Evolutionary conservation across 2,797 vertebrate species (phyloP), one percentile per base, ranked within the genome.

Genomic region (Jordanella pulchra): DNA sequence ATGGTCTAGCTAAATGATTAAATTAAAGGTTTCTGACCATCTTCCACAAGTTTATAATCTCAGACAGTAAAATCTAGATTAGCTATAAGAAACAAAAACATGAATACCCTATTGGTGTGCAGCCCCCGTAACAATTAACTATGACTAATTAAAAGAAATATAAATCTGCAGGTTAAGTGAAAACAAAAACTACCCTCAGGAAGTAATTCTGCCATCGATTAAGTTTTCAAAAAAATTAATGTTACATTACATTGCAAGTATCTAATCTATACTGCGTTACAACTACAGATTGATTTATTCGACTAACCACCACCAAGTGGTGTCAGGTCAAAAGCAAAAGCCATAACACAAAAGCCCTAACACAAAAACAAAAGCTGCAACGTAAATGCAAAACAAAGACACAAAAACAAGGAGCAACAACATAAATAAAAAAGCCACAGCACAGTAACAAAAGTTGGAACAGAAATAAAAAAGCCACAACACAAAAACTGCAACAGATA

Each of bases 261-360:
- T n/a, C n/a, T n/a, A n/a, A 30, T 63, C 27, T 30, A 56, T 11
- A 27, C 4, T 3, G 9, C 23, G 47, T 71, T 65, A 74, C 23
- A 76, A 67, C 86, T 42, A 80, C 1, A 74, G 10, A 60, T 21
- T 21, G n/a, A n/a, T n/a, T n/a, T n/a, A n/a, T n/a, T n/a, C n/a
- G n/a, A n/a, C n/a, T n/a, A n/a, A n/a, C n/a, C n/a, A n/a, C n/a
- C n/a, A n/a, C n/a, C n/a, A n/a, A n/a, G n/a, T n/a, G n/a, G n/a
- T n/a, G n/a, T n/a, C n/a, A n/a, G n/a, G n/a, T n/a, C n/a, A n/a
- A n/a, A n/a, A n/a, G n/a, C n/a, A n/a, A n/a, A n/a, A n/a, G n/a
- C n/a, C n/a, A n/a, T n/a, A n/a, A n/a, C n/a, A n/a, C n/a, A n/a
- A n/a, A n/a, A n/a, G n/a, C n/a, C n/a, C n/a, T n/a, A n/a, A n/a